These are phyloP conservation scores for Pollenia angustigena DNA, from an alignment of 2,888 invertebrate genomes.

Conservation along the genomic window DNA sequence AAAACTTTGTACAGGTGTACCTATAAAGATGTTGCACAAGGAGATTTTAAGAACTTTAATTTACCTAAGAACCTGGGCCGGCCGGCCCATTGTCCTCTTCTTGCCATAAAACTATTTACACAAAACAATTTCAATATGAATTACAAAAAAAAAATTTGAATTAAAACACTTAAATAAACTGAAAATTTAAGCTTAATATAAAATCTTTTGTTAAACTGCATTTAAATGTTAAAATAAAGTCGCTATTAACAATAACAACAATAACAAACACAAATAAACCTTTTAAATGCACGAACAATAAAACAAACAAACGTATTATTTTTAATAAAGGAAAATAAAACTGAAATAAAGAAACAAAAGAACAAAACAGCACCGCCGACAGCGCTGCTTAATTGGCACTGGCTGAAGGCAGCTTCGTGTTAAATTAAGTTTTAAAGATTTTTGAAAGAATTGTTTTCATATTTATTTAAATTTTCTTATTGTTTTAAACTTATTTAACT, in stretches of 20 bases:
- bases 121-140: neutral
- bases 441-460: neutral
- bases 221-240: neutral
- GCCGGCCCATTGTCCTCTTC: too few species aligned
- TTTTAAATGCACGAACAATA: neutral
- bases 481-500: neutral
- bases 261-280: constrained; percentile 1
- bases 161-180: neutral
- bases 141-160: neutral
- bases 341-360: neutral
- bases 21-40: too few species aligned
- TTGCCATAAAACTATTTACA: neutral
- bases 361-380: constrained; percentile 18
- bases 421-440: neutral
- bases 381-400: constrained; percentile 15
- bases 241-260: constrained; percentile 17
- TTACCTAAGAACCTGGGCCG: too few species aligned
- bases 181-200: neutral
- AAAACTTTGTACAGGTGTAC: too few species aligned
- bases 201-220: neutral
- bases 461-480: constrained; percentile 30
- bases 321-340: neutral
- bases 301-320: constrained; percentile 13
- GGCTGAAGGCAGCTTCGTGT: neutral
- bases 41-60: too few species aligned